Evolutionary conservation across 1,140 invertebrate genomes (phyloP), one percentile per base, ranked within the genome.

Genomic region (Drosophila pectinifera): DNA sequence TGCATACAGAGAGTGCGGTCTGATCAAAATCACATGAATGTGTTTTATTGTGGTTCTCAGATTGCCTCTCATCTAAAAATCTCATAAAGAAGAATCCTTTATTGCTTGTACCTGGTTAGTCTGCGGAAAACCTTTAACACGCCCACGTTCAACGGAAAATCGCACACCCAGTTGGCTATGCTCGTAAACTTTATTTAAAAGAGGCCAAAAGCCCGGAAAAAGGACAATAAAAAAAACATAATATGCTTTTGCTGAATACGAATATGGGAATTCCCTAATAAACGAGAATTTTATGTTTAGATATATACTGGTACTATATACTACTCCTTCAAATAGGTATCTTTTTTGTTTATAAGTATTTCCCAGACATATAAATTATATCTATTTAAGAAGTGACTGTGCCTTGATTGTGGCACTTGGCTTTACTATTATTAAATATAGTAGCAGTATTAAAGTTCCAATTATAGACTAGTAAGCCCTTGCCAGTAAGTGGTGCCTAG

Each of bases 101-200:
- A 72, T 83, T 84, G 72, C 70, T 39, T 80, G 76, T 80, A 51
- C 80, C 61, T 63, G 76, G 59, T 63, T 63, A 61, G 62, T 11
- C 48, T 49, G 61, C 4, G 46, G 63, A 16, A 56, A 51, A 55
- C 51, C 63, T 43, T 41, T 18, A 24, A 42, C 73, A 64, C 77
- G 67, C 81, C 77, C 62, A 42, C 14, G 13, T 28, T 14, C 68
- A 59, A 59, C 26, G 20, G 36, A 41, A 36, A 41, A 54, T 46
- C 10, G n/a, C 39, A 26, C 18, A 55, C 18, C 24, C 38, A 39
- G 49, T 55, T 56, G 36, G 16, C 42, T 34, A 36, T 41, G 24
- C 54, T 65, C 53, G 39, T 45, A 59, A 76, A 76, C 72, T 65
- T 76, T 76, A 20, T 45, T 34, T 22, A 39, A 22, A 38, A 5